Percentiles rank a stretch among this genome's conserved stretches.
Conservation (phyloP, 2,113 vertebrate species). For the Carassius gibelio region DNA sequence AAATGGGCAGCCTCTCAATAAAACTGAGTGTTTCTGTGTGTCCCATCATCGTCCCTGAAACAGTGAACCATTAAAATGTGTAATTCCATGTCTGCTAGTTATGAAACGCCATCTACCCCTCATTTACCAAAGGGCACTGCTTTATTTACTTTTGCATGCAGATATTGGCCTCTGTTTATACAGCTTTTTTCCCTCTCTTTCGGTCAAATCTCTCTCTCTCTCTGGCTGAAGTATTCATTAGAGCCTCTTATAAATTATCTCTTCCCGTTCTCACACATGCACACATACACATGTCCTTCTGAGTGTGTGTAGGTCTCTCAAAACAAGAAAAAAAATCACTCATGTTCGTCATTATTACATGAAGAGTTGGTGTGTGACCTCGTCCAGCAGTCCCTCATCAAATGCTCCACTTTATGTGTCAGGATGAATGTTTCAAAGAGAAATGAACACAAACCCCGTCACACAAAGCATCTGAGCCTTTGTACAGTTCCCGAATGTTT, state of each 20-base stretch:
- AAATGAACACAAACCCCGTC: not conserved
- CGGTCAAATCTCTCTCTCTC: not conserved
- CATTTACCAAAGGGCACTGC: constrained; percentile 26
- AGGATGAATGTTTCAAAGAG: not conserved
- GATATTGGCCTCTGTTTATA: not conserved
- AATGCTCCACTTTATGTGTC: constrained; percentile 15
- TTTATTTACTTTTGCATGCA: constrained; percentile 10
- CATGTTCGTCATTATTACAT: constrained; percentile 22
- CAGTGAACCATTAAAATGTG: constrained; percentile 19
- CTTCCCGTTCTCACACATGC: not conserved
- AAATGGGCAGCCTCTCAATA: not conserved
- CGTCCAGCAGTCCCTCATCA: constrained; percentile 15
- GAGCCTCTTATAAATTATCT: not conserved
- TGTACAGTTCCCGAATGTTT: not conserved
- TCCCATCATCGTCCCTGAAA: constrained; percentile 13
- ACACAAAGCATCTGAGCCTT: not conserved
- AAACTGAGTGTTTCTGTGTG: not conserved
- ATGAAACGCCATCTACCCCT: not conserved
- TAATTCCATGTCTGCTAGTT: not conserved
- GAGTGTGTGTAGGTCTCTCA: constrained; percentile 12
- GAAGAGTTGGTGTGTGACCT: constrained; percentile 35
- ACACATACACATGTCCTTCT: constrained; percentile 9
- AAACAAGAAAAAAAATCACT: not conserved
- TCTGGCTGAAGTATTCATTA: not conserved
- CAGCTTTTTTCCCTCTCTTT: not conserved